These are phyloP conservation scores for Drosophila athabasca DNA, from an alignment of 1,140 invertebrate species.

Conservation along the genomic window DNA sequence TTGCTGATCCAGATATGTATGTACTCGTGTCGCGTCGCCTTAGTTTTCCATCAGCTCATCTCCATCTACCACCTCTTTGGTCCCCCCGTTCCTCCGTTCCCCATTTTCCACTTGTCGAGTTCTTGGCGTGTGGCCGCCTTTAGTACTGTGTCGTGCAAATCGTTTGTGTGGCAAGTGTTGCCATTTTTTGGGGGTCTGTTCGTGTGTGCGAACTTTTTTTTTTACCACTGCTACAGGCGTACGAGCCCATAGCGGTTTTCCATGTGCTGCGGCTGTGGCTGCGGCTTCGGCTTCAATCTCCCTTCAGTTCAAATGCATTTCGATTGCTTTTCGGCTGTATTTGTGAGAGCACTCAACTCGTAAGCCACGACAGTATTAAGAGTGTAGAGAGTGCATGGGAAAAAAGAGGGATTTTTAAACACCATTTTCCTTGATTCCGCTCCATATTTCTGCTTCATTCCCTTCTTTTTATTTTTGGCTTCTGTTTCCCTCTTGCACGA, in stretches of 20 bases:
- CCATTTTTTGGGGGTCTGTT: constrained; percentile 44
- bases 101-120: background rate
- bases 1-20: constrained; percentile 9
- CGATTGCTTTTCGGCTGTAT: constrained; percentile 65
- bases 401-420: constrained; percentile 54
- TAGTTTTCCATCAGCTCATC: constrained; percentile 19
- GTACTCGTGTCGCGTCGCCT: background rate
- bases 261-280: constrained; percentile 29
- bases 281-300: constrained; percentile 26
- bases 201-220: constrained; percentile 30
- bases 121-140: constrained; percentile 47
- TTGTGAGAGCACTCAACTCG: constrained; percentile 73
- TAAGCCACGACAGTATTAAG: constrained; percentile 10
- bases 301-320: constrained; percentile 73
- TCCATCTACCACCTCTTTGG: constrained; percentile 43
- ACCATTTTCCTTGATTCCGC: constrained; percentile 62
- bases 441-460: constrained; percentile 29
- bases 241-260: constrained; percentile 31
- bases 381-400: background rate
- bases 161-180: constrained; percentile 72
- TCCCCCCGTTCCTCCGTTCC: constrained; percentile 3
- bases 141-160: constrained; percentile 70
- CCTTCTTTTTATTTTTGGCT: constrained; percentile 39
- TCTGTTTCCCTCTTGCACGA: constrained; percentile 59
- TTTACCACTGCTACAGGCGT: constrained; percentile 27